These are phyloP conservation scores for Fratercula arctica DNA, from an alignment of 2,797 vertebrate genomes.

Conservation along the genomic window DNA sequence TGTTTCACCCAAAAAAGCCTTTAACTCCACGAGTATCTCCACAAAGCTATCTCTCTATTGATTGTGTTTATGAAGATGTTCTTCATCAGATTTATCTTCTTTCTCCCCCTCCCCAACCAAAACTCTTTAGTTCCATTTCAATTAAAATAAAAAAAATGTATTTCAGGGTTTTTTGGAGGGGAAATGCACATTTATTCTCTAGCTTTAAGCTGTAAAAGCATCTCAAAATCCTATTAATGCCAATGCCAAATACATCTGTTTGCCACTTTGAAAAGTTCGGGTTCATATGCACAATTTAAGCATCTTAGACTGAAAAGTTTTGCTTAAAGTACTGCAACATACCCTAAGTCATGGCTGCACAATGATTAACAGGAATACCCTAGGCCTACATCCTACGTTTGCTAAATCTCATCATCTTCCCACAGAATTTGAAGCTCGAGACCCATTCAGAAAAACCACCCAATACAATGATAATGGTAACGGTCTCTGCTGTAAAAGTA, in stretches of 20 bases:
- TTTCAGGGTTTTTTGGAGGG: not conserved
- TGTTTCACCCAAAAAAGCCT: not conserved
- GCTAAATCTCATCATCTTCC: not conserved
- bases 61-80: not conserved
- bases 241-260: not conserved
- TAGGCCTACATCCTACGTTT: not conserved
- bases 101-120: not conserved
- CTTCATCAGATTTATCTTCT: not conserved
- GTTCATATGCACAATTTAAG: not conserved
- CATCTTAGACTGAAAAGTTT: not conserved
- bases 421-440: not conserved
- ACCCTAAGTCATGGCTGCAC: not conserved
- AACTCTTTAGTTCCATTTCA: not conserved
- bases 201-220: not conserved
- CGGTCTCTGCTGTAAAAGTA: rapidly evolving
- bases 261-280: not conserved
- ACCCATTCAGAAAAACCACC: not conserved
- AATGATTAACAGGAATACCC: not conserved
- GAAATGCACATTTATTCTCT: not conserved
- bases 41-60: not conserved
- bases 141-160: not conserved
- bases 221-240: not conserved
- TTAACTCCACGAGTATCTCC: not conserved
- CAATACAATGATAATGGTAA: not conserved
- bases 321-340: not conserved